A percentile compares a stretch with the other conserved stretches of the same genome.
Conservation (phyloP, 2,797 vertebrate species). For the Coranthus polyacanthus region DNA sequence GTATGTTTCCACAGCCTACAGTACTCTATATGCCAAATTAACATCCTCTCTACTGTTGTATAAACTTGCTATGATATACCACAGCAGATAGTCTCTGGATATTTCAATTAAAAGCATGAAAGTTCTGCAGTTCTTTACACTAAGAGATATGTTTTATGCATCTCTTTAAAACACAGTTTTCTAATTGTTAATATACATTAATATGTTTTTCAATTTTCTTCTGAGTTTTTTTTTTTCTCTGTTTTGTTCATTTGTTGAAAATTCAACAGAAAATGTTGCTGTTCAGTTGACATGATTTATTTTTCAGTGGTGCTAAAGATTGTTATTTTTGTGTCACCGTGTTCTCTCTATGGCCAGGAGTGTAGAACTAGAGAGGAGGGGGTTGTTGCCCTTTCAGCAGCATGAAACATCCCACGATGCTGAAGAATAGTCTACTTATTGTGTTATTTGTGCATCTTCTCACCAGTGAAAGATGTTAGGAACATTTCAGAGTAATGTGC, state of each 20-base stretch:
- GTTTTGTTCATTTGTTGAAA: constrained; percentile 63
- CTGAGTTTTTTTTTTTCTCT: constrained; percentile 38
- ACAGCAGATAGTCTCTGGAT: constrained; percentile 27
- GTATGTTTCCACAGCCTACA: constrained; percentile 36
- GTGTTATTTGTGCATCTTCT: constrained; percentile 63
- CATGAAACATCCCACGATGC: constrained; percentile 49
- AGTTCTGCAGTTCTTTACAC: constrained; percentile 44
- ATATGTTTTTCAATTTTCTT: constrained; percentile 46
- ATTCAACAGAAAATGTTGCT: constrained; percentile 40
- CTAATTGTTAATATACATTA: constrained; percentile 38
- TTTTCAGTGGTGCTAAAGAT: constrained; percentile 83
- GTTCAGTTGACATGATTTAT: constrained; percentile 63
- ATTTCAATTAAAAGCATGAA: constrained; percentile 55
- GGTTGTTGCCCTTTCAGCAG: constrained; percentile 70
- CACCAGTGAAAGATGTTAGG: constrained; percentile 53
- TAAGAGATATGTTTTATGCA: constrained; percentile 40
- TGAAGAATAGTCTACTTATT: constrained; percentile 46
- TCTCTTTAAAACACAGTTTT: constrained; percentile 52
- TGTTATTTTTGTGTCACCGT: constrained; percentile 67
- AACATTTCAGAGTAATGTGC: constrained; percentile 42
- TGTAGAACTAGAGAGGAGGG: constrained; percentile 58
- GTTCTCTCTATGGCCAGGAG: constrained; percentile 64
- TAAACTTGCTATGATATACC: constrained; percentile 40
- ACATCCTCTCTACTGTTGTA: constrained; percentile 26
- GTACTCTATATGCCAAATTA: constrained; percentile 42